A percentile compares a stretch with the other conserved stretches of the same genome.
phyloP scores from a whole-genome alignment of 2,113 vertebrate species.

The Eclectus roratus region DNA sequence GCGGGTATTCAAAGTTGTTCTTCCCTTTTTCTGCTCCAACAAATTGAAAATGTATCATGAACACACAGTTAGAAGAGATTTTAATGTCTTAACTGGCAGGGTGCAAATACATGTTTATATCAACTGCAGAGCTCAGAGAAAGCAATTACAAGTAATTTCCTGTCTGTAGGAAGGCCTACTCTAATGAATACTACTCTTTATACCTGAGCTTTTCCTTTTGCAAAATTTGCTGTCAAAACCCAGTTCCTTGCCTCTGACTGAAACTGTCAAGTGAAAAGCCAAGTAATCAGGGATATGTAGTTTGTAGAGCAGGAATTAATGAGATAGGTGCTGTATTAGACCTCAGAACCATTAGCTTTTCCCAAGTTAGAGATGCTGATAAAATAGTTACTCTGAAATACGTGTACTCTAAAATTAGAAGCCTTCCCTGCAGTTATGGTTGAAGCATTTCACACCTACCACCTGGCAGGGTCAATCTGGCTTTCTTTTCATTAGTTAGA shows the following conservation, averaged over 20 bases:
- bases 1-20: not conserved
- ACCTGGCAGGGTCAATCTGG: not conserved
- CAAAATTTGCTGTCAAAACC: not conserved
- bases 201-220: not conserved
- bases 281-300: not conserved
- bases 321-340: not conserved
- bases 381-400: not conserved
- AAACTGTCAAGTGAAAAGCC: not conserved
- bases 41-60: not conserved
- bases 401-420: not conserved
- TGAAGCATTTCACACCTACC: not conserved
- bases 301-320: not conserved
- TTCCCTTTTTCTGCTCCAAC: not conserved
- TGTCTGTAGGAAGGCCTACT: not conserved
- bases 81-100: not conserved
- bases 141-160: not conserved
- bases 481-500: not conserved
- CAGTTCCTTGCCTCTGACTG: not conserved
- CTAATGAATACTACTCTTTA: not conserved
- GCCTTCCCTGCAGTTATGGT: not conserved
- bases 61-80: not conserved
- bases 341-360: not conserved
- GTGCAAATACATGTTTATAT: not conserved
- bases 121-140: not conserved
- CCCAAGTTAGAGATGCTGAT: not conserved